Evolutionary conservation across 2,888 invertebrate genomes (phyloP), one percentile per base, ranked within the genome.

Genomic region (Ferrisia virgata): DNA sequence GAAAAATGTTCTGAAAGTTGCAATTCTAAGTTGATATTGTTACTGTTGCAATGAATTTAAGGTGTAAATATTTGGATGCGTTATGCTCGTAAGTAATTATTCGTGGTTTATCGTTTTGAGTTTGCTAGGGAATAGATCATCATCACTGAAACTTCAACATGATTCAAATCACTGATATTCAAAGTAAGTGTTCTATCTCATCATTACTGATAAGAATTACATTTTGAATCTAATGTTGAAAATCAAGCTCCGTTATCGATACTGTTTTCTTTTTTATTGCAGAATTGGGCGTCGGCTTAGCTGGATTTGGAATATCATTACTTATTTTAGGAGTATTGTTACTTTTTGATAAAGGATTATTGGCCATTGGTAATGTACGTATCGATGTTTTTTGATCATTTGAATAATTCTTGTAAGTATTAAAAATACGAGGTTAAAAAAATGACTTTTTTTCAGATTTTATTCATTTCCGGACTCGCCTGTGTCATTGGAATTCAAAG

Each of bases 311-410:
- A 9, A 93, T 98, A 87, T 93, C 95, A 85, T 99, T 99, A 89
- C 92, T 99, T 8, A 96, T 99, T 87, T 91, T 99, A 8, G 99
- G 99, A 85, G 93, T 98, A 53, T 88, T 99, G 78, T 90, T 99
- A 85, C 90, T 99, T 84, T 98, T 99, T 89, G 99, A 99, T 89
- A 97, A 97, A 90, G 99, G 99, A 82, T 90, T 99, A 85, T 90
- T 99, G 85, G 99, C 99, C n/a, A 96, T 99, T 89, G 99, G 99
- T 88, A 99, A 99, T 92, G 99, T 99, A 92, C 94, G 95, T 92
- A 86, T 84, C 69, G 79, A 80, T 36, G 58, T 36, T 84, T 28
- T 39, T 36, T 80, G 6, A 1, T 39, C 47, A 33, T n/a, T n/a
- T 25, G 22, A 36, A 78, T 28, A 79, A 18, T 43, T 22, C 15